A percentile compares a stretch with the other conserved stretches of the same genome.
phyloP scores from a whole-genome alignment of 2,888 invertebrate species.

The Drosophila mimica region DNA sequence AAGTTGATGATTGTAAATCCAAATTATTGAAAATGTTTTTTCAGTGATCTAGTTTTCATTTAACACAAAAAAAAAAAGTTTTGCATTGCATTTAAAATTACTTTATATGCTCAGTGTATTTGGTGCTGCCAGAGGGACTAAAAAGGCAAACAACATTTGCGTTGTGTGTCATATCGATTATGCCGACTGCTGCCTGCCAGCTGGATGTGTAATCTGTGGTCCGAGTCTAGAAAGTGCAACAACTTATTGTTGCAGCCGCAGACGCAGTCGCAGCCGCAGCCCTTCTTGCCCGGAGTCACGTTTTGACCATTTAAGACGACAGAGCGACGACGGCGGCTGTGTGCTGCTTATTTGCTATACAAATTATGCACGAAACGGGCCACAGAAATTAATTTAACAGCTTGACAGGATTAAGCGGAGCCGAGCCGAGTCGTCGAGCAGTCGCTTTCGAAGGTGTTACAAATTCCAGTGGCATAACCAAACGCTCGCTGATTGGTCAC shows the following conservation, averaged over 20 bases:
- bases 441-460: conserved; percentile 40
- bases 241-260: conserved; percentile 19
- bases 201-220: conserved; percentile 1
- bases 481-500: conserved; percentile 71
- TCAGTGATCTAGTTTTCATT: neutral
- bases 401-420: conserved; percentile 73
- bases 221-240: conserved; percentile 2
- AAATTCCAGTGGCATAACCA: conserved; percentile 64
- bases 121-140: conserved; percentile 9
- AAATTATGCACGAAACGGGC: conserved; percentile 57
- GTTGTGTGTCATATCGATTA: conserved; percentile 42
- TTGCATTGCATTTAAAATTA: neutral
- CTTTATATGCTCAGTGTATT: neutral
- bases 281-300: conserved; percentile 53
- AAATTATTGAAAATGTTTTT: neutral
- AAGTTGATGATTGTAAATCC: neutral
- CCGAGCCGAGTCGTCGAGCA: conserved; percentile 16
- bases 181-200: conserved; percentile 1
- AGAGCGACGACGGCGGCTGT: neutral
- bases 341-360: conserved; percentile 43
- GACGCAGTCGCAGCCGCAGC: neutral
- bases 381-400: conserved; percentile 76
- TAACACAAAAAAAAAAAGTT: neutral
- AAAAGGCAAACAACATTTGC: conserved; percentile 33
- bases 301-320: conserved; percentile 59